Base-by-base conservation (phyloP, 2,797 vertebrate species). In the Acanthis flammea region DNA sequence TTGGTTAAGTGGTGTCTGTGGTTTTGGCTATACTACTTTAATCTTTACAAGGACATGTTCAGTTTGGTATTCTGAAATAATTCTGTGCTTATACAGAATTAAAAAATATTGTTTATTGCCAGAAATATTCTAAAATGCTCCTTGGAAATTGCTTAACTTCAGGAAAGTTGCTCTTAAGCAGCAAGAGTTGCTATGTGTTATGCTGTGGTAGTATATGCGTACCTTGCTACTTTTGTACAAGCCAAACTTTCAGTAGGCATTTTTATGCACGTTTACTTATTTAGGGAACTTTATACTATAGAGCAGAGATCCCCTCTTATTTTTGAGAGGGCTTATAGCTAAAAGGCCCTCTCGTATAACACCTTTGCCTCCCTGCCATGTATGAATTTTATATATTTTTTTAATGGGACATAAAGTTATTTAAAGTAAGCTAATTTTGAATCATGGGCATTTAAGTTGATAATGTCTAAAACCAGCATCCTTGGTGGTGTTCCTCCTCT, bases 151-250 rank as follows among this genome's bases (percentile, higher is more conserved):
- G 24, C 4, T 35, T 23, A 31, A 30, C 42, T 82, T 73, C 0
- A 39, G 41, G 12, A 16, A 39, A 76, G 41, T 13, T 80, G 23
- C 28, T 81, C 27, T 44, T n/a, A n/a, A 57, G 53, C 22, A 61
- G 35, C 27, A n/a, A 1, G 60, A 57, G 28, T 48, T 63, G 14
- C 30, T 55, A 0, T 19, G 24, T 53, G 30, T 70, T 50, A 5
- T 4, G 1, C 10, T 19, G 7, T 41, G 9, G 7, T 23, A 12
- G 22, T 37, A 4, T 10, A 4, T n/a, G 4, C 22, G 3, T 42
- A 7, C 10, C 6, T 65, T 42, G 19, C 28, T 42, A 2, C 16
- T 61, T 80, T 22, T 35, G 9, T 33, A 37, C 37, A 72, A 95
- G 23, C 24, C 41, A 22, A 73, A 57, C 18, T 60, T 72, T 39